Conservation (phyloP, 2,797 vertebrate genomes). For the Arremon aurantiirostris region DNA sequence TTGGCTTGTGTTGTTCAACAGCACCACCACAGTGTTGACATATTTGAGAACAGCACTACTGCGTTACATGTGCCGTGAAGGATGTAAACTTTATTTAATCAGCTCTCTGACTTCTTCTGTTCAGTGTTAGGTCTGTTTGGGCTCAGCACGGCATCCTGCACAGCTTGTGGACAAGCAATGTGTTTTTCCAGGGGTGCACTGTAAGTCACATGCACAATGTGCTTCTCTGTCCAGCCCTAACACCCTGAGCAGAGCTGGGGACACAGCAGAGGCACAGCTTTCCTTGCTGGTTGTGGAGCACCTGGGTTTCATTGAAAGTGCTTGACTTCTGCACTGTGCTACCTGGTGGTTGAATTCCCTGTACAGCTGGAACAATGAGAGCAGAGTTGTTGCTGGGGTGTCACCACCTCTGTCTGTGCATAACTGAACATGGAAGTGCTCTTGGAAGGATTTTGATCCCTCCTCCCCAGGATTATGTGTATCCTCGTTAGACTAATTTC, state of each 20-base stretch:
- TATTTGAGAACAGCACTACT: not conserved
- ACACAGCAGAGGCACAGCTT: not conserved
- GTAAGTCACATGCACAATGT: accelerated
- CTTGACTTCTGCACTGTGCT: not conserved
- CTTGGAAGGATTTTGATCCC: not conserved
- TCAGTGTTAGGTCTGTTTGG: not conserved
- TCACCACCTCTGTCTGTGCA: not conserved
- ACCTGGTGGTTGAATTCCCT: not conserved
- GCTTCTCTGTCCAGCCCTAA: not conserved
- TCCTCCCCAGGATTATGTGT: not conserved
- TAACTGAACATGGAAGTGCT: not conserved
- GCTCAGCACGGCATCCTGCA: not conserved
- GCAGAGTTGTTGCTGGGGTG: not conserved
- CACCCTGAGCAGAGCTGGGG: not conserved
- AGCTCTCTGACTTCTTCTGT: not conserved
- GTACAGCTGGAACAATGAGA: accelerated
- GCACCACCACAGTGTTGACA: not conserved
- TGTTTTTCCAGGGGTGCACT: not conserved
- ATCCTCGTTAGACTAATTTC: not conserved
- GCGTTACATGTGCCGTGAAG: not conserved
- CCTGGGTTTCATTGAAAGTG: not conserved
- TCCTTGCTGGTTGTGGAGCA: not conserved
- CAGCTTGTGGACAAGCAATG: accelerated
- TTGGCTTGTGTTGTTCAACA: not conserved
- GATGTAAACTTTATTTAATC: not conserved